A percentile compares a stretch with the other conserved stretches of the same genome.
phyloP scores from a whole-genome alignment of 2,888 invertebrate genomes.

The Cancer borealis region DNA sequence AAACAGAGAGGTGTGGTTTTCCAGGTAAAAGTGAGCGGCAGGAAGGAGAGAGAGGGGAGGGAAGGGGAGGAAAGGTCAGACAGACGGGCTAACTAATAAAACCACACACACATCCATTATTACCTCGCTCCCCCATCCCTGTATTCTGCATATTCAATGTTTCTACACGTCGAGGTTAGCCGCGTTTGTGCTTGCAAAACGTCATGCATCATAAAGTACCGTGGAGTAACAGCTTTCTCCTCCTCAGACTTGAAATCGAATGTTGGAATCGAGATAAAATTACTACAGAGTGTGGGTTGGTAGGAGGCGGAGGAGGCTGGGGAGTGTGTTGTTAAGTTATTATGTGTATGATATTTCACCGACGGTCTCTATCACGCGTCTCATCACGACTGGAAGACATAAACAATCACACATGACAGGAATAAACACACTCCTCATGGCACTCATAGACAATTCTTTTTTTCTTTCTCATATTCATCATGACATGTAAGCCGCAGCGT shows the following conservation, averaged over 20 bases:
- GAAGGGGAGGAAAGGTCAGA: not conserved
- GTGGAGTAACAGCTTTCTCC: not conserved
- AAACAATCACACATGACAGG: not conserved
- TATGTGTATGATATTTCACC: not conserved
- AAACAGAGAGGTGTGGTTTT: not conserved
- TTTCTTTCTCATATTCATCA: conserved; percentile 22
- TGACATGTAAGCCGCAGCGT: not conserved
- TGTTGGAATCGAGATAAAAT: not conserved
- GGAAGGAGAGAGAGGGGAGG: not conserved
- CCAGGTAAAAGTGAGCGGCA: not conserved
- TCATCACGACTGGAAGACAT: not conserved
- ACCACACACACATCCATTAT: not conserved
- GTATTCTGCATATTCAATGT: not conserved
- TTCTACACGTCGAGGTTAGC: not conserved
- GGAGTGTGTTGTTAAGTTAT: not conserved
- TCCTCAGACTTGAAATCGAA: not conserved
- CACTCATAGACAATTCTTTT: not conserved
- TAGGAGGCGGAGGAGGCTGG: not conserved
- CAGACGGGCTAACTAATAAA: conserved; percentile 16
- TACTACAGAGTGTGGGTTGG: not conserved
- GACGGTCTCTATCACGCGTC: not conserved
- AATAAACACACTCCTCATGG: not conserved
- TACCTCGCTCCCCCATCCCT: not conserved
- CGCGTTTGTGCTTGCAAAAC: not conserved
- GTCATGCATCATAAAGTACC: not conserved